phyloP scores from a whole-genome alignment of 2,113 vertebrate genomes.

The Okapia johnstoni region DNA sequence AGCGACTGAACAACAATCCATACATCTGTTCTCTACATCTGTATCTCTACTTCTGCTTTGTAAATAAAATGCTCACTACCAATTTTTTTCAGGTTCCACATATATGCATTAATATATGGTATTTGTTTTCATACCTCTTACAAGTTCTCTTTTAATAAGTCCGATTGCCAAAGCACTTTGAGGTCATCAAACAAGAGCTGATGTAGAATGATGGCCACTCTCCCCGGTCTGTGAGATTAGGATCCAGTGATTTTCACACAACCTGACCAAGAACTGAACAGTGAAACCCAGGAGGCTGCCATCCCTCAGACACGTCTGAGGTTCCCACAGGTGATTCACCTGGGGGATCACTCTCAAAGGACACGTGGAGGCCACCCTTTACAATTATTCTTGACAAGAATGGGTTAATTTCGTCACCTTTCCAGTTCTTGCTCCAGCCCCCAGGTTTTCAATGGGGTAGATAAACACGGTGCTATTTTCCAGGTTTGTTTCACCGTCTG shows the following conservation, averaged over 20 bases:
- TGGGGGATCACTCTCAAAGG: conserved; percentile 63
- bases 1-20: neutral
- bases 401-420: conserved; percentile 80
- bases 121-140: neutral
- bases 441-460: conserved; percentile 72
- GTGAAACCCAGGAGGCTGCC: neutral
- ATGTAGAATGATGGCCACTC: neutral
- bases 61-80: neutral
- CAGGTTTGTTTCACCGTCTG: conserved; percentile 77
- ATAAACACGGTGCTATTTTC: conserved; percentile 76
- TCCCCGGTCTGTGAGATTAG: neutral
- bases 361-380: conserved; percentile 59
- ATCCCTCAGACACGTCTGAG: neutral
- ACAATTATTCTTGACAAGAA: conserved; percentile 76
- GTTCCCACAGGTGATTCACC: conserved; percentile 2
- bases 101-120: neutral
- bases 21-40: neutral
- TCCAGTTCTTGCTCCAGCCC: conserved; percentile 69
- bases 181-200: neutral
- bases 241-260: neutral
- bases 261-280: neutral
- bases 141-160: neutral
- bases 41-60: neutral
- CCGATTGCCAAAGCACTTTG: neutral
- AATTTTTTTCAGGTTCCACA: neutral